Base-by-base conservation (phyloP, 2,113 vertebrate genomes). In the Ictidomys tridecemlineatus region DNA sequence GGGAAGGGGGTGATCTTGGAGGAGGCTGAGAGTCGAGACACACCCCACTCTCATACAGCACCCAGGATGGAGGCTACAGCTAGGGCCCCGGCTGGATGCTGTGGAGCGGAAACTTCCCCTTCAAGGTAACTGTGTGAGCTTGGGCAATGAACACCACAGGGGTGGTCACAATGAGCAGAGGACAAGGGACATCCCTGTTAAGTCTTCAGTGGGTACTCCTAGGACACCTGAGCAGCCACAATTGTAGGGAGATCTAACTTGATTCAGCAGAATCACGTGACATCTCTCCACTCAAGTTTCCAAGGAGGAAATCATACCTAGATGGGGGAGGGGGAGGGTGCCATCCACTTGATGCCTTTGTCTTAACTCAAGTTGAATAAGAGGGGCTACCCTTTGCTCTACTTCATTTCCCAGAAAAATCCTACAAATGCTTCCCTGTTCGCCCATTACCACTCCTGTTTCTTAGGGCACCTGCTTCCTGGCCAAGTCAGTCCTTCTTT, bases 371-470 rank as follows among this genome's bases (percentile, higher is more conserved):
- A 18, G 8, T 2, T 24, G 30, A 80, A 76, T 24, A 22, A 88
- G 51, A n/a, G 22, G 42, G 22, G 45, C 32, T n/a, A 0, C 39
- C 2, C 3, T 26, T 56, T 9, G 4, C 22, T 45, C 20, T 39
- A 1, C 18, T 26, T 92, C 42, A 37, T 48, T 63, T 26, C 30
- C 0, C 8, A 24, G 14, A 42, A 76, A 76, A 78, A 61, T 3
- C 28, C 77, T 8, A 26, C 0, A 18, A 28, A n/a, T 0, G 1
- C 4, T 11, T 30, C 5, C 26, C n/a, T 22, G 17, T n/a, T 39
- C 69, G 61, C 12, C 1, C 12, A 17, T 37, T 28, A 22, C 5
- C 20, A 28, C 13, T 45, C n/a, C 7, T 32, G 2, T n/a, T 14
- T 63, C 42, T 86, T 34, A 18, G 2, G 4, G 37, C 3, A 22